phyloP scores from a whole-genome alignment of 2,888 invertebrate species.

The Sphaeridia pumilis region DNA sequence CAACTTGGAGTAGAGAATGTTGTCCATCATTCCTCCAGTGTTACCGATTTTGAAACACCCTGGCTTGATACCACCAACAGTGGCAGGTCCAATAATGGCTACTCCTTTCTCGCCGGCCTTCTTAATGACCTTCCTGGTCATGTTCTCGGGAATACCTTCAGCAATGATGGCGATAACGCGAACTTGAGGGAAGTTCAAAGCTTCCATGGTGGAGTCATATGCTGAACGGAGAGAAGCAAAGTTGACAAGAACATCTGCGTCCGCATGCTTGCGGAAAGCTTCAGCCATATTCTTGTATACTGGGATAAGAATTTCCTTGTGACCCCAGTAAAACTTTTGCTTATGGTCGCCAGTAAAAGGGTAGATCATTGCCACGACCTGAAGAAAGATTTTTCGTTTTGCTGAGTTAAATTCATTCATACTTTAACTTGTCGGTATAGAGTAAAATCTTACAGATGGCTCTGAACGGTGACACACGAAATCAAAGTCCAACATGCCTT shows the following conservation, averaged over 20 bases:
- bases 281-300: conserved; percentile 96
- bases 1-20: conserved; percentile 90
- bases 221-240: conserved; percentile 97
- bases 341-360: conserved; percentile 98
- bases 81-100: conserved; percentile 83
- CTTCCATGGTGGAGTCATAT: conserved; percentile 90
- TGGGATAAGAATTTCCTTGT: conserved; percentile 84
- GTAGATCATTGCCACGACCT: conserved; percentile 86
- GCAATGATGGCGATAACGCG: conserved; percentile 96
- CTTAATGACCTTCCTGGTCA: conserved; percentile 84
- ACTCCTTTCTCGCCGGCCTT: conserved; percentile 72
- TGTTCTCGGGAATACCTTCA: conserved; percentile 98
- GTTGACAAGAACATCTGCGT: conserved; percentile 89
- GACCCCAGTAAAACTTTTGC: conserved; percentile 99
- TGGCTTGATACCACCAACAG: conserved; percentile 95
- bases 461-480: conserved; percentile 78
- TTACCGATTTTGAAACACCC: conserved; percentile 99
- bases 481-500: conserved; percentile 92
- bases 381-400: no score
- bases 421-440: no score
- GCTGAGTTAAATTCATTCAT: no score
- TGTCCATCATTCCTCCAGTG: conserved; percentile 99
- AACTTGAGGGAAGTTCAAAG: conserved; percentile 85
- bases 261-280: conserved; percentile 87
- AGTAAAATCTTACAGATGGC: conserved; percentile 59